Evolutionary conservation across 2,888 invertebrate species (phyloP), one percentile per base, ranked within the genome.

Genomic region (Cephus pygmeus): DNA sequence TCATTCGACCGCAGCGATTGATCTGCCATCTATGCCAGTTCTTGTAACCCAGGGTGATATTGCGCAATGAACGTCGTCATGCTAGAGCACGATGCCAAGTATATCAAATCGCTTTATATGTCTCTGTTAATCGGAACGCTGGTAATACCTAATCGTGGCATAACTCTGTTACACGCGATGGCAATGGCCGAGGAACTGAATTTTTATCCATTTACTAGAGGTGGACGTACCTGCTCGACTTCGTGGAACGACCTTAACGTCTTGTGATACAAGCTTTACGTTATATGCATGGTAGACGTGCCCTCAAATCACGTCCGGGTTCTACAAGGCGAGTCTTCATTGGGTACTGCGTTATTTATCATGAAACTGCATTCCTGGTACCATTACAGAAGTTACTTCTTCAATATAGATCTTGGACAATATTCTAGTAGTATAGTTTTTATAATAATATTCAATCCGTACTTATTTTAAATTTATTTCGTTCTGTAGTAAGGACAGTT

Each of bases 301-400:
- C 83, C 80, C 82, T 82, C 78, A 81, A 82, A 83, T 82, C 78
- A 79, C 81, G 82, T 84, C 84, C 84, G 84, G 84, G 83, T 83
- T 83, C 77, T 79, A 80, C 81, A 81, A 82, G 82, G 80, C 79
- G 76, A 82, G 79, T 56, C 56, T 23, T 23, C 56, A 23, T 56
- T 56, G 56, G 15, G 23, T 23, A 56, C 23, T 56, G 56, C 56
- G 23, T 23, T 23, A 56, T 23, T 56, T 56, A 56, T 23, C 56
- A 56, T 56, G 56, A 56, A 83, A 78, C 83, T 78, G 79, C 84
- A 84, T 84, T 84, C 84, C 84, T 56, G 15, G 23, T 9, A 56
- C 9, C 56, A 56, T 56, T 23, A 23, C 56, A 23, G 9, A 56
- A 23, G 56, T 56, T 23, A 56, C 56, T 56, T 56, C 23, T 23